These are phyloP conservation scores for Triplophysa rosa DNA, from an alignment of 2,113 vertebrate species.

Conservation along the genomic window DNA sequence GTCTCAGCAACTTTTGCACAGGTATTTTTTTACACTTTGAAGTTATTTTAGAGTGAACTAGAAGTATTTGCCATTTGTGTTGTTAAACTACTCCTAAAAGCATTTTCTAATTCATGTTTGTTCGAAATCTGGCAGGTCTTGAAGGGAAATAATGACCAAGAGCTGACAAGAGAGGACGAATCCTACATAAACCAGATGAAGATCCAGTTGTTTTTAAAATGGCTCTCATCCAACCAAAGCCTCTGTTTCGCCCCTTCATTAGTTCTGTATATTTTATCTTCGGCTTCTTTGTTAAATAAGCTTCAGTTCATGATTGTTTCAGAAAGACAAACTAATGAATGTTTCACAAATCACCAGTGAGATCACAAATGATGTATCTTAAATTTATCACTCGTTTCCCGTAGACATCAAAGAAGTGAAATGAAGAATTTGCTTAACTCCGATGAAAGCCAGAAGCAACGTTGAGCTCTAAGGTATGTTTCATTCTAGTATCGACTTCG, in stretches of 20 bases:
- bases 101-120: background rate
- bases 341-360: background rate
- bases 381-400: background rate
- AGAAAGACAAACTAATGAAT: background rate
- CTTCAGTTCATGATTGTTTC: background rate
- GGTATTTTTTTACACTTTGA: no score
- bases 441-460: no score
- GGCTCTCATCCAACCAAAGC: background rate
- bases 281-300: background rate
- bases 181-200: slow-evolving; percentile 65
- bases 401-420: background rate
- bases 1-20: no score
- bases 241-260: slow-evolving; percentile 27
- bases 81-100: background rate
- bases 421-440: background rate
- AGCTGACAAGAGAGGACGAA: slow-evolving; percentile 55
- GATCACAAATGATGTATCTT: background rate
- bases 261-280: background rate
- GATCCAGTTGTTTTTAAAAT: slow-evolving; percentile 57
- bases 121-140: background rate
- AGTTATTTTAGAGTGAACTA: no score
- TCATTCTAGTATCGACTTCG: no score
- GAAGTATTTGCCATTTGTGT: no score
- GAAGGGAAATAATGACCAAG: background rate
- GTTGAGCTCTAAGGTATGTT: no score